Base-by-base conservation (phyloP, 2,113 vertebrate genomes). In the Zosterops lateralis region DNA sequence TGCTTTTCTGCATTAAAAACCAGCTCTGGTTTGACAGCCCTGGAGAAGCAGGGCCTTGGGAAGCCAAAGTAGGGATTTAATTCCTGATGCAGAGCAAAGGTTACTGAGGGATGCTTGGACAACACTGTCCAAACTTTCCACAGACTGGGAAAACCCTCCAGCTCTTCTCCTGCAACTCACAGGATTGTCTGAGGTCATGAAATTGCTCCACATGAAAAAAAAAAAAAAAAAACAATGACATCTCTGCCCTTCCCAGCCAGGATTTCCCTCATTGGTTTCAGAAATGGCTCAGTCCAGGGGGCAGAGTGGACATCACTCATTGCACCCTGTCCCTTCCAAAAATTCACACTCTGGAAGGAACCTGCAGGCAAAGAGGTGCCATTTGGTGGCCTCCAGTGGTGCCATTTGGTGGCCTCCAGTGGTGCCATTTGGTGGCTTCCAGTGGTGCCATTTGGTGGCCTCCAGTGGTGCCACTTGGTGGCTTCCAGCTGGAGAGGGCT, bases 401-500 rank as follows among this genome's bases (percentile, higher is more conserved):
- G 60, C 22, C 42, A 58, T n/a, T 78, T 58, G 66, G 57, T 58
- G 66, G 26, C 75, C 91, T 85, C 57, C 92, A 77, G 61, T 57
- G 64, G 89, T 71, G 66, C 17, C 36, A 18, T 17, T 78, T 65
- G 72, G 61, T 62, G 71, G 29, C 67, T 92, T 84, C 70, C 90
- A 93, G 28, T 44, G 44, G 44, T 44, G 22, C 28, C 42, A 62
- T 44, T 76, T 61, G 68, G 62, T 57, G 66, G 28, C 75, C 91
- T 85, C 57, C 92, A 91, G 24, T 7, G 72, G 89, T 65, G 60
- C 22, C 42, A 58, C 36, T 78, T 58, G 66, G 60, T 62, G 68
- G 32, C 67, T 92, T 84, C 71, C 89, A 93, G 28, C 68, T 73
- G 89, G 75, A 94, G 64, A 78, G 67, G 68, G 14, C 51, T 24